phyloP scores from a whole-genome alignment of 2,888 invertebrate genomes.

The Rhopalosiphum nymphaeae region DNA sequence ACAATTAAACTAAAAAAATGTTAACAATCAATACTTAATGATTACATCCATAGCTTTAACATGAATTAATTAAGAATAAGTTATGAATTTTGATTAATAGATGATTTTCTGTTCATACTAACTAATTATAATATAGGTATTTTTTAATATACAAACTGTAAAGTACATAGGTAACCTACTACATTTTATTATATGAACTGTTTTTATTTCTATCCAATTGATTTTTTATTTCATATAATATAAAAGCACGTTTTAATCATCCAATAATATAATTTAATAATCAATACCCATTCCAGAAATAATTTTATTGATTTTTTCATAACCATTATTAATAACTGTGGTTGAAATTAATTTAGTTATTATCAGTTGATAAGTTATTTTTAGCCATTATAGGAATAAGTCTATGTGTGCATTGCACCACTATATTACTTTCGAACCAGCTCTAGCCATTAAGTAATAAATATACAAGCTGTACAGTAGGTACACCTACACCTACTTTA shows the following conservation, averaged over 20 bases:
- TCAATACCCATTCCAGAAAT: not conserved
- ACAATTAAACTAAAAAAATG: too few relatives aligned
- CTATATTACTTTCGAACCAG: not conserved
- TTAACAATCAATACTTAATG: too few relatives aligned
- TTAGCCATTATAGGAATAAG: not conserved
- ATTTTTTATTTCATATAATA: not conserved
- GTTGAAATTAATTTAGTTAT: not conserved
- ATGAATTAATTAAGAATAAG: too few relatives aligned
- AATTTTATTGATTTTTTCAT: not conserved
- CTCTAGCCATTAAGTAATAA: not conserved
- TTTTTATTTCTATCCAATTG: not conserved
- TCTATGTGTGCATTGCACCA: not conserved
- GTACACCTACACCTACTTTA: not conserved
- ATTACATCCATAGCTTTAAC: too few relatives aligned
- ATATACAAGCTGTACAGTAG: not conserved
- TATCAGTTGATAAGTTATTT: not conserved
- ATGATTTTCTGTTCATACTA: too few relatives aligned
- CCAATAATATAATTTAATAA: not conserved
- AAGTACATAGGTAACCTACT: too few relatives aligned
- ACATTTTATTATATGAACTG: not conserved
- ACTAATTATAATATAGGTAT: too few relatives aligned
- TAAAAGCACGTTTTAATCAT: not conserved
- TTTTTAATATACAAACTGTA: too few relatives aligned
- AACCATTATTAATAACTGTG: not conserved
- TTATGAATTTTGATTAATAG: too few relatives aligned